Base-by-base conservation (phyloP, 1,140 invertebrate species). In the Papilio polyxenes region DNA sequence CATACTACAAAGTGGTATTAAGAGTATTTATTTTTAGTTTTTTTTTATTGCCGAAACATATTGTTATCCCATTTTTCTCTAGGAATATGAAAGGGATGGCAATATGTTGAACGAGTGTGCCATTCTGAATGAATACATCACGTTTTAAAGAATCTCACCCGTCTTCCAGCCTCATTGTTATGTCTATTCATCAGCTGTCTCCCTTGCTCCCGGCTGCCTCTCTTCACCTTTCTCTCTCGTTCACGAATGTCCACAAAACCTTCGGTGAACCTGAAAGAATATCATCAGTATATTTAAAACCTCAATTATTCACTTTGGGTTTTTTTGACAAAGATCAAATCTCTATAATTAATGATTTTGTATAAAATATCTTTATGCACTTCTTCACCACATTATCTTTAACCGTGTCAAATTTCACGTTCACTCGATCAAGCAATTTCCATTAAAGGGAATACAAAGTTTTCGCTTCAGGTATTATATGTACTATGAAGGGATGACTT, bases 131-230 rank as follows among this genome's bases (percentile, higher is more conserved):
- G 62, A 72, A 81, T 23, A 53, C 74, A 44, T 15, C 79, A 10
- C 37, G 15, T n/a, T 74, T 74, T 37, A 10, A 69, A 74, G 20
- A 78, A n/a, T 95, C 96, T 96, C 96, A 98, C 98, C 96, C 98
- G 95, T 91, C 98, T 95, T 11, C 98, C 98, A 56, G 98, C 98
- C 92, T 99, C 98, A 91, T 99, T 99, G 93, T 99, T 99, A 91
- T 99, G 98, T 37, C 98, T 95, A 95, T 99, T 98, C 98, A 99
- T 99, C 75, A 99, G 95, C 85, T 97, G 97, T 51, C 97, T 93
- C 1, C 97, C 98, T 88, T 98, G 97, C 77, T 97, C 96, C 65
- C 95, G 94, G 62, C 96, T 97, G 53, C 97, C 96, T 87, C 96
- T 94, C 94, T 95, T 97, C 92, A 90, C 91, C 79, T 96, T 97